Conservation (phyloP, 1,140 invertebrate genomes). For the Drosophila orosa region DNA sequence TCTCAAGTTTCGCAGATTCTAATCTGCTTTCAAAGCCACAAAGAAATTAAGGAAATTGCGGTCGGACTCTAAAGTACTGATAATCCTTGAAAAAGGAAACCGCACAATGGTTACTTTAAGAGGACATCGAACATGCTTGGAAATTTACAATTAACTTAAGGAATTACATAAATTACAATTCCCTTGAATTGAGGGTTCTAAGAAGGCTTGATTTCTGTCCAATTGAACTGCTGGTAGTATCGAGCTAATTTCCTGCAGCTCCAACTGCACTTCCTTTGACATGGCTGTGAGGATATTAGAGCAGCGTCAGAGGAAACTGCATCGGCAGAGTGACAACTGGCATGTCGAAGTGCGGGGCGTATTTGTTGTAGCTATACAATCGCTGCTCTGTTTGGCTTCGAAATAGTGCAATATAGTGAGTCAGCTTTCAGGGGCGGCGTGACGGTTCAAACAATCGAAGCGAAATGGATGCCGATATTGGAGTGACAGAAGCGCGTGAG, state of each 20-base stretch:
- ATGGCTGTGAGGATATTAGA: slow-evolving; percentile 1
- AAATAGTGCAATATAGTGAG: slow-evolving; percentile 25
- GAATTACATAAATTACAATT: background rate
- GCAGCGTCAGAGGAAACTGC: slow-evolving; percentile 21
- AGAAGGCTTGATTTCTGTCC: background rate
- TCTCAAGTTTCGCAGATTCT: slow-evolving; percentile 14
- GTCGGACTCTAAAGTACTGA: slow-evolving; percentile 13
- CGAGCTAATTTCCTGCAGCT: background rate
- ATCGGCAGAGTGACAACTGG: slow-evolving; percentile 14
- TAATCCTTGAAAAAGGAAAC: background rate
- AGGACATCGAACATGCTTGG: slow-evolving; percentile 17
- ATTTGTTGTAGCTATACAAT: background rate
- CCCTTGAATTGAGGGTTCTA: background rate
- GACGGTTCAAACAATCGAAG: slow-evolving; percentile 17
- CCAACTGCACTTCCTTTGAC: background rate
- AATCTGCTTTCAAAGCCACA: slow-evolving; percentile 5
- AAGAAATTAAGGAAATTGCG: slow-evolving; percentile 6
- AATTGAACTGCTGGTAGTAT: background rate
- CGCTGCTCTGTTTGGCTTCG: background rate
- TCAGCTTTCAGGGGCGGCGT: slow-evolving; percentile 8
- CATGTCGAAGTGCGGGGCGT: background rate
- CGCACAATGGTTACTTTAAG: slow-evolving; percentile 29
- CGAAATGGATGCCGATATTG: slow-evolving; percentile 21
- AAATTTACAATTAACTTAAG: slow-evolving; percentile 7
- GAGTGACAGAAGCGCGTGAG: slow-evolving; percentile 11